Conservation (phyloP, 2,797 vertebrate species). For the Tauraco hartlaubi region DNA sequence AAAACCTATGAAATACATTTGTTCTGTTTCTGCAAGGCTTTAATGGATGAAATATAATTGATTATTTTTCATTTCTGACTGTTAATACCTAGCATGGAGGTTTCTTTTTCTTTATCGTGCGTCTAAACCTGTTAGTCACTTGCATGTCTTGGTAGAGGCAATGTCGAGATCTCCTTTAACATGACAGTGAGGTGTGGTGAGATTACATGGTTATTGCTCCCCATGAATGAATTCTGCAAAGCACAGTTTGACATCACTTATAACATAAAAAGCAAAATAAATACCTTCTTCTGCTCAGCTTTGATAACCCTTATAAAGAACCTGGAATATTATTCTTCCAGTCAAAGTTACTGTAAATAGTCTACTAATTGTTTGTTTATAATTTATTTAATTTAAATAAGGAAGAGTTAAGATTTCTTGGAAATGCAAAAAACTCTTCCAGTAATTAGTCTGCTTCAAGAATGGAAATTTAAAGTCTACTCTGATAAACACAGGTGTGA, state of each 20-base stretch:
- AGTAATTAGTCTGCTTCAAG: background rate
- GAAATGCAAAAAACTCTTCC: background rate
- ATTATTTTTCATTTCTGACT: background rate
- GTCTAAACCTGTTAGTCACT: background rate
- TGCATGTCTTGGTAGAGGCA: background rate
- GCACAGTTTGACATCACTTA: background rate
- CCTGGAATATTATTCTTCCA: background rate
- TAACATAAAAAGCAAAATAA: background rate
- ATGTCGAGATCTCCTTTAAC: background rate
- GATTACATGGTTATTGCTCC: background rate
- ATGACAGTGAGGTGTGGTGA: background rate
- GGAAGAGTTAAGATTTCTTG: background rate
- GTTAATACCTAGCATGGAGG: background rate
- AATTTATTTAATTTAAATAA: background rate
- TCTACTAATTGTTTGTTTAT: background rate
- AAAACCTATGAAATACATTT: background rate
- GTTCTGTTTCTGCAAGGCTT: background rate
- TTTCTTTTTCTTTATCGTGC: background rate
- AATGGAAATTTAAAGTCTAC: background rate
- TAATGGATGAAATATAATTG: background rate
- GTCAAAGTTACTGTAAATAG: background rate
- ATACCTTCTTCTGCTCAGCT: background rate
- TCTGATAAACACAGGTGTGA: background rate
- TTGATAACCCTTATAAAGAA: background rate
- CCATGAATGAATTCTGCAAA: background rate